Evolutionary conservation across 2,797 vertebrate genomes (phyloP), one percentile per base, ranked within the genome.

Genomic region (Scarus forsteni): DNA sequence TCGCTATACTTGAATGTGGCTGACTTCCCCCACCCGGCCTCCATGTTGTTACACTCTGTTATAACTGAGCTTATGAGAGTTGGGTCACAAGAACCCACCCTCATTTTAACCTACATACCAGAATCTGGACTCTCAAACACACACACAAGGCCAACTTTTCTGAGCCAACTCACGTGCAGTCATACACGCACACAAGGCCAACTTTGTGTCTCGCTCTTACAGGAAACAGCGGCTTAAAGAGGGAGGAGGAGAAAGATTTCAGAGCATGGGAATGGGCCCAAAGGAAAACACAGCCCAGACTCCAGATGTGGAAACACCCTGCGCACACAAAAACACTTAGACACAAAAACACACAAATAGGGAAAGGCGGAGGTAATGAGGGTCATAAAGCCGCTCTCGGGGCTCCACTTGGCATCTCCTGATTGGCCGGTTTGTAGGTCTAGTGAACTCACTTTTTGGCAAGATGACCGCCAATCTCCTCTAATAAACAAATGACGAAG

Each of bases 251-350:
- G 18, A 84, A 75, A 79, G 71, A 81, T 86, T 88, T 80, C 61
- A 66, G 36, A 75, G 89, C 75, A 89, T 91, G 88, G 85, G 91
- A 92, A 91, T 74, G 67, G 72, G 65, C 85, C 84, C 71, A 84
- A 78, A 90, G 87, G 80, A 91, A 93, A 93, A 92, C 88, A 90
- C 83, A 82, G 83, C 85, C 79, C 81, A 89, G 87, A 80, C 85
- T 86, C 90, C 92, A 93, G 89, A 93, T 93, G 92, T 93, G 88
- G 85, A 84, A 89, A 91, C 89, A 85, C 91, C 84, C 88, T 81
- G 16, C 45, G 69, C 39, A 84, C 64, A 84, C 55, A 65, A 39
- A 66, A 80, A 68, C 58, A 81, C 59, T 67, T 15, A 60, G 8
- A 77, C 14, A 81, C 71, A 77, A 51, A 82, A 38, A 64, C 60